phyloP scores from a whole-genome alignment of 2,888 invertebrate species.

The Argyra leucocephala region DNA sequence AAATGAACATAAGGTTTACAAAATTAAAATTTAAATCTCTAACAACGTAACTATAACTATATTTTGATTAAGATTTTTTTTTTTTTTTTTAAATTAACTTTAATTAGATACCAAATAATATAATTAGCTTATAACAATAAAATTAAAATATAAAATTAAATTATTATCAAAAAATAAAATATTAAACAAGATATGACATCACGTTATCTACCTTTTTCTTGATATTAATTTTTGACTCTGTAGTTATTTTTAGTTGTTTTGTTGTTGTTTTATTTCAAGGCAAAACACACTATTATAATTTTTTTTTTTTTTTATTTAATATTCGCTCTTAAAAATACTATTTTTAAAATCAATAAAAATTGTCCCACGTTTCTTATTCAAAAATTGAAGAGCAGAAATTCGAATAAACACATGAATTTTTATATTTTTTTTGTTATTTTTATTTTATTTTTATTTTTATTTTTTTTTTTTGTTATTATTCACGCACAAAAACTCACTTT shows the following conservation, averaged over 20 bases:
- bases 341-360: background rate
- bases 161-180: background rate
- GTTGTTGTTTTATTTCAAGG: background rate
- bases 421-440: too few species aligned
- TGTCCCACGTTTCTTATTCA: background rate
- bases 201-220: background rate
- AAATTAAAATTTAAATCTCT: too few species aligned
- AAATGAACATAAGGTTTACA: too few species aligned
- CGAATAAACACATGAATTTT: too few species aligned
- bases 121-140: too few species aligned
- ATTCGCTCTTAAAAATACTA: background rate
- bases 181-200: background rate
- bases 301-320: background rate
- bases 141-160: too few species aligned
- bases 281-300: background rate
- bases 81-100: too few species aligned
- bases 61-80: too few species aligned
- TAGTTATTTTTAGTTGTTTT: background rate
- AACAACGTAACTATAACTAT: too few species aligned
- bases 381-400: too few species aligned
- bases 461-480: background rate
- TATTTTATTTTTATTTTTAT: background rate
- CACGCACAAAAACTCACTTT: slow-evolving; percentile 5
- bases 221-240: background rate
- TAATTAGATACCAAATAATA: too few species aligned